A percentile compares a stretch with the other conserved stretches of the same genome.
phyloP scores from a whole-genome alignment of 2,888 invertebrate species.

The Frankliniella fusca region DNA sequence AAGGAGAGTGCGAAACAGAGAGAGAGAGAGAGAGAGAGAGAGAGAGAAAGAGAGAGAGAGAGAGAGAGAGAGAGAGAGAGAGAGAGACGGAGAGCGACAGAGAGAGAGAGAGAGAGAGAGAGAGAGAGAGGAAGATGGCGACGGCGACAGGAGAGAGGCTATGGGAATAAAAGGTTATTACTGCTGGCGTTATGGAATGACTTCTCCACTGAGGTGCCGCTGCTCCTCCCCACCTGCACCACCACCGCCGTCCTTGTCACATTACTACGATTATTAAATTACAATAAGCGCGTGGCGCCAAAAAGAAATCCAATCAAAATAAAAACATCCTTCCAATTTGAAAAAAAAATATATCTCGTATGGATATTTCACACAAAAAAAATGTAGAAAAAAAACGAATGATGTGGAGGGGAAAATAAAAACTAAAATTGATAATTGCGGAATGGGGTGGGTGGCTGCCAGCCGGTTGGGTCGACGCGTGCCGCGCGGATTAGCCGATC shows the following conservation, averaged over 20 bases:
- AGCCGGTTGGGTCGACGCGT: neutral
- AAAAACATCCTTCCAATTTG: too few species aligned
- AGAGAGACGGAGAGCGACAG: neutral
- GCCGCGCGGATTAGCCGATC: slow-evolving; percentile 17
- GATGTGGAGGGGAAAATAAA: too few species aligned
- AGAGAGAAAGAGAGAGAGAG: neutral
- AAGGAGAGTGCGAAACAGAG: neutral
- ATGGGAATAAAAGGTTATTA: neutral
- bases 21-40: neutral
- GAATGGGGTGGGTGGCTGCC: neutral
- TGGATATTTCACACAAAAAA: too few species aligned
- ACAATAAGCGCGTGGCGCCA: too few species aligned
- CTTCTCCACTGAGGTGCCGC: neutral
- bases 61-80: neutral
- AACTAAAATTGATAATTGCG: too few species aligned
- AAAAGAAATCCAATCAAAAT: too few species aligned
- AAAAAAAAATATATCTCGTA: too few species aligned
- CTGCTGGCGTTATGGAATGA: neutral
- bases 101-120: neutral
- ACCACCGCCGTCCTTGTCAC: neutral
- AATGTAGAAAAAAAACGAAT: too few species aligned
- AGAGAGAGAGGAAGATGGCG: neutral
- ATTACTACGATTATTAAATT: neutral
- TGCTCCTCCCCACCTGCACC: neutral
- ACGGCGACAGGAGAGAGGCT: neutral